Base-by-base conservation (phyloP, 2,797 vertebrate species). In the Pseudochirops corinnae region DNA sequence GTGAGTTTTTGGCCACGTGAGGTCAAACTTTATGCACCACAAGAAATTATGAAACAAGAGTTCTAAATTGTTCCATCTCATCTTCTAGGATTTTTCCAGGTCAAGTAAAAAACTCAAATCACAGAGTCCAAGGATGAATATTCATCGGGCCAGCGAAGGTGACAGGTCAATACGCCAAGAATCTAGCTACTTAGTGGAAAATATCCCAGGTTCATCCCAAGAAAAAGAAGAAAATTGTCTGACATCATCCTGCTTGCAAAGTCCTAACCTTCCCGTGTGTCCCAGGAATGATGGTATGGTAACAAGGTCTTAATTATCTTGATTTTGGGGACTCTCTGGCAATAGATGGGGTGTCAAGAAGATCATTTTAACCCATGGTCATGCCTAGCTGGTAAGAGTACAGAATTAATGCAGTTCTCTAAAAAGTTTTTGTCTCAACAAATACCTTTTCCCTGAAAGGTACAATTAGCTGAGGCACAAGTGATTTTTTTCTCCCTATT, bases 211-310 rank as follows among this genome's bases (percentile, higher is more conserved):
- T 91, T 92, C 96, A 62, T 56, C 94, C 53, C 98, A 94, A 55
- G 98, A 98, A 93, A 90, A 97, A 95, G 98, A 98, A 96, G 96
- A 97, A 91, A 94, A 82, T 33, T 95, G 87, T 31, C 92, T 96
- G 95, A 94, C 97, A 53, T 93, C 98, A 14, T 57, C 96, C 33
- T 97, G 97, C 95, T 95, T 98, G 95, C 98, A 97, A 24, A 95
- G 13, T 39, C 55, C 97, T 91, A 55, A 60, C 93, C 96, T 97
- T 26, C 95, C 98, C 56, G 39, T 96, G 3, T 93, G 94, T 92
- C 91, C 98, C 97, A 98, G 98, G 96, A 98, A 56, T 46, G 98
- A 98, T 56, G 98, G 99, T 99, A 97, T 53, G 95, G 55, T 26
- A 28, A 56, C 28, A 14, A 39, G 90, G 60, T 33, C 5, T 29